Conservation (phyloP, 2,888 invertebrate genomes). For the Elmis aenea region DNA sequence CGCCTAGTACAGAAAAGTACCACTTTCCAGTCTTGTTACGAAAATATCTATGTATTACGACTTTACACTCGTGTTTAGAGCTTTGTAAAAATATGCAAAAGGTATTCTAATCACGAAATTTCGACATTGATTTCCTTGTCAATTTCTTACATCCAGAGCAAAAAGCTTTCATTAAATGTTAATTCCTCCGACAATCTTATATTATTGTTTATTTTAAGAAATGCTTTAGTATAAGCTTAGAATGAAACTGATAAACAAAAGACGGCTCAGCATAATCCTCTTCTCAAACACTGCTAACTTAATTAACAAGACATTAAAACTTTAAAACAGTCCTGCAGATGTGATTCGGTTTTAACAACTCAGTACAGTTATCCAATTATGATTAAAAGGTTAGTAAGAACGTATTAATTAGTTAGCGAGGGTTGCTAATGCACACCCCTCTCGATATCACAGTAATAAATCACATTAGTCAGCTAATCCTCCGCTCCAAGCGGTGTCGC, state of each 20-base stretch:
- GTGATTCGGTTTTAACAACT: slow-evolving; percentile 39
- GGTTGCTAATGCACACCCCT: slow-evolving; percentile 37
- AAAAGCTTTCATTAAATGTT: no score
- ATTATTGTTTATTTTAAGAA: no score
- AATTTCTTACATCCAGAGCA: no score
- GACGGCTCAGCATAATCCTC: slow-evolving; percentile 12
- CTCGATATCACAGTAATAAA: slow-evolving; percentile 44
- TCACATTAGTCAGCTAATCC: slow-evolving; percentile 47
- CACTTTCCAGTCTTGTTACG: no score
- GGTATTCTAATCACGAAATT: no score
- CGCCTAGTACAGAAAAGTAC: no score
- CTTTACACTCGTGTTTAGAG: no score
- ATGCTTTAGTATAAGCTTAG: no score
- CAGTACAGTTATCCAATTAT: slow-evolving; percentile 48
- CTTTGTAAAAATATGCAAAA: no score
- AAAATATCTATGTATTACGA: no score
- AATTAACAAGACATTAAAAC: slow-evolving; percentile 45
- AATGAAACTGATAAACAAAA: slow-evolving; percentile 16
- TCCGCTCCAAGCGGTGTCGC: slow-evolving; percentile 33
- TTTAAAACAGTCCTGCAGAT: slow-evolving; percentile 38
- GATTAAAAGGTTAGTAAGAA: slow-evolving; percentile 50
- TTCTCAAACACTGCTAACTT: slow-evolving; percentile 35
- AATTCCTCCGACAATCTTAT: no score
- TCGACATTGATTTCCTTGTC: no score
- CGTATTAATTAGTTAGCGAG: slow-evolving; percentile 46